phyloP scores from a whole-genome alignment of 2,113 vertebrate genomes.

The Machaerirhynchus nigripectus region DNA sequence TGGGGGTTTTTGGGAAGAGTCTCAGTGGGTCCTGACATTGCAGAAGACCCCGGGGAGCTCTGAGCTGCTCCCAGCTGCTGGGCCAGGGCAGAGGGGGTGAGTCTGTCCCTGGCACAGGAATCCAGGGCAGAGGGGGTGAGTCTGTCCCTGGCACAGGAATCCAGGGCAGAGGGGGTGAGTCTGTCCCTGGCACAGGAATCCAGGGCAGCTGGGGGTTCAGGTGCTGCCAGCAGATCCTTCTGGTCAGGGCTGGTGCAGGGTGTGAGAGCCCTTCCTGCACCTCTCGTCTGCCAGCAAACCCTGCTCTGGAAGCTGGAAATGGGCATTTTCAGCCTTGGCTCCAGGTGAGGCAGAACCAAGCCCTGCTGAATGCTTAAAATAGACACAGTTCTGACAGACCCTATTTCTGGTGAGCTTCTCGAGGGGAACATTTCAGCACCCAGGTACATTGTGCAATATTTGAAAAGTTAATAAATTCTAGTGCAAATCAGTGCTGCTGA shows the following conservation, averaged over 20 bases:
- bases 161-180: not conserved
- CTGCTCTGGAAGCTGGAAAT: not conserved
- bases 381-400: not conserved
- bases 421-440: not conserved
- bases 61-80: not conserved
- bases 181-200: not conserved
- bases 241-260: not conserved
- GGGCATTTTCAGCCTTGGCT: not conserved
- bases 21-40: accelerated
- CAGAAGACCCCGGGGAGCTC: not conserved
- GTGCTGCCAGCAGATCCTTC: not conserved
- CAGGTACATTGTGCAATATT: not conserved
- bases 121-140: not conserved
- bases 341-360: not conserved
- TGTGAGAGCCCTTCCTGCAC: not conserved
- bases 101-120: not conserved
- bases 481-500: not conserved
- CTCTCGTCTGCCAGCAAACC: not conserved
- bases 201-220: not conserved
- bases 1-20: not conserved
- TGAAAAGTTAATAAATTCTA: not conserved
- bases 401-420: not conserved
- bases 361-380: not conserved
- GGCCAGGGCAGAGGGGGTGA: not conserved
- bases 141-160: not conserved